A percentile compares a stretch with the other conserved stretches of the same genome.
These are phyloP conservation scores for Rhinoraja longicauda DNA, from an alignment of 2,797 vertebrate genomes.

Conservation along the genomic window DNA sequence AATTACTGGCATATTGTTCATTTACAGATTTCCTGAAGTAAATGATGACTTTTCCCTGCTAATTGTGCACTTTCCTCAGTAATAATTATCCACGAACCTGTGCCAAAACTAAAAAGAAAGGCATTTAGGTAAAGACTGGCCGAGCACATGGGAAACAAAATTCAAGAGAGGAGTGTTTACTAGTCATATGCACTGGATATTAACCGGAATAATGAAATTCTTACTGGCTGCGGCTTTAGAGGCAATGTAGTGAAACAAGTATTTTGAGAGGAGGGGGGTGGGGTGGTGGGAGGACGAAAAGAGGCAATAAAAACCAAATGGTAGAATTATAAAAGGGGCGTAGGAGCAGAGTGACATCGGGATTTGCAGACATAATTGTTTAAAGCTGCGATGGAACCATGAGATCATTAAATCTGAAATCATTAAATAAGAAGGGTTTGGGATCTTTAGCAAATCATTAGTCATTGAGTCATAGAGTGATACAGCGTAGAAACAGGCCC, in stretches of 20 bases:
- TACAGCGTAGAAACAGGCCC: no score
- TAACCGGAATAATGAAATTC: no score
- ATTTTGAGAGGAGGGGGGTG: background rate
- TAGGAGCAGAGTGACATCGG: background rate
- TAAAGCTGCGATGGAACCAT: background rate
- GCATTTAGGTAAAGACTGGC: background rate
- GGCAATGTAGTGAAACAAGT: background rate
- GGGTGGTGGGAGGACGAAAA: no score
- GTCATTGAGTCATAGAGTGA: no score
- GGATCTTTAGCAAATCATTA: background rate
- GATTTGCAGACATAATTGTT: background rate
- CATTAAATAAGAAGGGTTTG: no score
- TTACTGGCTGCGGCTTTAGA: no score
- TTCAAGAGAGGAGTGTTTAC: no score
- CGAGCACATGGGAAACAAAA: background rate
- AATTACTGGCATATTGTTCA: background rate
- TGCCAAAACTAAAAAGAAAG: background rate
- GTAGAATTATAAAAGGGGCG: background rate
- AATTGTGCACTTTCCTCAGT: background rate
- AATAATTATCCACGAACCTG: background rate
- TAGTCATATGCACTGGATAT: no score
- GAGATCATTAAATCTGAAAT: background rate
- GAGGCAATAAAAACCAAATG: background rate
- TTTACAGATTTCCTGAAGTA: background rate
- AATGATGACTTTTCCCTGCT: background rate